Base-by-base conservation (phyloP, 2,113 vertebrate species). In the Jaculus jaculus region DNA sequence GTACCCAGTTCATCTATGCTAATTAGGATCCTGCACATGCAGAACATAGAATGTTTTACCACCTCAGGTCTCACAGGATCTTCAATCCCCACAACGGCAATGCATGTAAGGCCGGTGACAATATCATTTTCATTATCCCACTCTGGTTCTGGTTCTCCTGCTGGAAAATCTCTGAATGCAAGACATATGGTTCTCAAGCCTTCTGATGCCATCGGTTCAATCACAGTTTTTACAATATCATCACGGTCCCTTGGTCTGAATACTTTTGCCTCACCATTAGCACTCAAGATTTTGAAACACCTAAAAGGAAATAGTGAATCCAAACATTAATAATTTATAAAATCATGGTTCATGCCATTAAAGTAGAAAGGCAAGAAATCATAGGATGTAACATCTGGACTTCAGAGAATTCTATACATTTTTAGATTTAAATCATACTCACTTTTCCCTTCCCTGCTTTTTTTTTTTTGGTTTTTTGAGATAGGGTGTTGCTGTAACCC, bases 201-300 rank as follows among this genome's bases (percentile, higher is more conserved):
- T 97, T 99, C 99, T 3, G 99, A 99, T 84, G 99, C 99, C 99
- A 99, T 99, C 51, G 99, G 99, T 96, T 99, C 99, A 75, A 99
- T 99, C 96, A 99, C 99, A 60, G 99, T 99, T 98, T 99, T 99
- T 87, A 99, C 98, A 93, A 99, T 98, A 97, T 99, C 99, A 47
- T 99, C 99, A 0, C 99, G 97, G 96, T 99, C 99, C 75, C 99
- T 98, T 68, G 99, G 99, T 94, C 99, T 98, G 97, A 99, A 99
- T 82, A 99, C 98, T 98, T 99, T 99, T 89, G 98, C 81, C 96
- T 99, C 99, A 73, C 99, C 99, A 86, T 98, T 99, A 89, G 99
- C 98, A 68, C 98, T 99, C 92, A 99, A 95, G 96, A 99, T 99
- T 98, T 99, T 99, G 98, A 98, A 99, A 98, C 99, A 99, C 98